Conservation (phyloP, 2,888 invertebrate species). For the Lepidochrysops patricia region DNA sequence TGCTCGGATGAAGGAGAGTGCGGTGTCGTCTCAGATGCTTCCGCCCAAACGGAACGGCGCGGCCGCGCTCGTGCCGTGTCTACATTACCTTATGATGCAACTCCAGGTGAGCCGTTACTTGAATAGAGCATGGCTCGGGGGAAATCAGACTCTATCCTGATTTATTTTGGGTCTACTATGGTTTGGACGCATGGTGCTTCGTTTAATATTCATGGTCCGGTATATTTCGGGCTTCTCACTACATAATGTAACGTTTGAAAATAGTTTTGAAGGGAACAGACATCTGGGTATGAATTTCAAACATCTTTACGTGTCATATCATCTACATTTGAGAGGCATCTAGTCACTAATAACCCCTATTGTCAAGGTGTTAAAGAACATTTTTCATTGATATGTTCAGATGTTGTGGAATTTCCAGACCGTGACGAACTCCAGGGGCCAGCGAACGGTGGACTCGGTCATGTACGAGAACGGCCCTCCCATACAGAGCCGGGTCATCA, state of each 20-base stretch:
- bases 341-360: background rate
- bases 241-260: slow-evolving; percentile 8
- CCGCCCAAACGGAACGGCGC: slow-evolving; percentile 63
- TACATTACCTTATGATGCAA: slow-evolving; percentile 65
- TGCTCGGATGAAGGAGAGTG: slow-evolving; percentile 60
- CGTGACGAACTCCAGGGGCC: slow-evolving; percentile 80
- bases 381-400: slow-evolving; percentile 76
- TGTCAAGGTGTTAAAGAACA: slow-evolving; percentile 24
- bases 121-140: slow-evolving; percentile 40
- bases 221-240: slow-evolving; percentile 5
- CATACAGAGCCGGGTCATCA: slow-evolving; percentile 45
- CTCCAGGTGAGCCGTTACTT: slow-evolving; percentile 68
- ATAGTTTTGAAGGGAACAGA: background rate
- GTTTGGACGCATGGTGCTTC: slow-evolving; percentile 13
- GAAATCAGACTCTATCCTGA: slow-evolving; percentile 21
- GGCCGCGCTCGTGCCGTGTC: slow-evolving; percentile 56
- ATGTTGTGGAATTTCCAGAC: slow-evolving; percentile 89
- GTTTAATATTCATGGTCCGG: slow-evolving; percentile 13
- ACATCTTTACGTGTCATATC: background rate
- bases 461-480: slow-evolving; percentile 57
- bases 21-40: slow-evolving; percentile 65
- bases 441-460: slow-evolving; percentile 74
- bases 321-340: background rate
- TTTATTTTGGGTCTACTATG: slow-evolving; percentile 12
- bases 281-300: background rate